Base-by-base conservation (phyloP, 2,888 invertebrate species). In the Gortyna flavago region DNA sequence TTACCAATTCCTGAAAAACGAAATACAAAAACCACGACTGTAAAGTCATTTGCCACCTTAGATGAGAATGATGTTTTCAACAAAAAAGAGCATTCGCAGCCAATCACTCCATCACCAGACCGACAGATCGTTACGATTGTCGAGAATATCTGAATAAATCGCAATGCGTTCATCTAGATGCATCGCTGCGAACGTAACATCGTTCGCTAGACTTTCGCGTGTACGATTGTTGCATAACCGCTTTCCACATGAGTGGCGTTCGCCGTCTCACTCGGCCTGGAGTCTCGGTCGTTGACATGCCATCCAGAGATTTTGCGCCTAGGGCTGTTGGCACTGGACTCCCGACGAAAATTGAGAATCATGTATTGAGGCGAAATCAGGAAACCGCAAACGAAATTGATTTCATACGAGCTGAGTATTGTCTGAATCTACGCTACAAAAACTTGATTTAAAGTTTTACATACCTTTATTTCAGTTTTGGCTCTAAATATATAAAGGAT, bases 191-290 rank as follows among this genome's bases (percentile, higher is more conserved):
- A 91, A 91, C 91, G 89, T 91, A 90, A 91, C 90, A 89, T 90
- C 88, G 89, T 85, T 89, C 85, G 90, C 90, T 93, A 93, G 92
- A 94, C 95, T 95, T 95, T 95, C 96, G 94, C 95, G 94, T 93
- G 92, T 91, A 90, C 92, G 90, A 90, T 91, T 92, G 94, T 96
- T 96, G 95, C 96, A 95, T 96, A 96, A 96, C 95, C 94, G 95
- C 96, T 96, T 96, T 95, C 95, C 95, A 95, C 95, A 92, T 90
- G 95, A 95, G 94, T 92, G 94, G 89, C 89, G 93, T 92, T 90
- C 91, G 93, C 91, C 90, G 89, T 94, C 95, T 92, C 94, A 88
- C 93, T 93, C 93, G 91, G 94, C 93, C 93, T 93, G 94, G 93
- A 93, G 90, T 92, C 90, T 91, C 94, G 96, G 96, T 95, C 96